Evolutionary conservation across 2,888 invertebrate species (phyloP), one percentile per base, ranked within the genome.

Genomic region (Ommatoiulus sabulosus): DNA sequence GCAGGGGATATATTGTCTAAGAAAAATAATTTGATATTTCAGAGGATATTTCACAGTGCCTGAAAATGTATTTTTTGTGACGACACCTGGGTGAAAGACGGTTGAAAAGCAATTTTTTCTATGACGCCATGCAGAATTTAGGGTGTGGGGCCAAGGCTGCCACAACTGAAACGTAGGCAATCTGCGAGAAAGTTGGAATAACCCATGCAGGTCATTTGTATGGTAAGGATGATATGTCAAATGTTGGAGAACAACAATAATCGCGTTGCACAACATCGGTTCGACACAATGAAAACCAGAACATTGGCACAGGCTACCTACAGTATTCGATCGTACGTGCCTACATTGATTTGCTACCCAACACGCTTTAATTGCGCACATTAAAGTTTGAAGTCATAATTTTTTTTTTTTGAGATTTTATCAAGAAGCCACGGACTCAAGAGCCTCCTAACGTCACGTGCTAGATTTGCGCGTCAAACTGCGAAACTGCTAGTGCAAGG

Each of bases 131-230:
- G n/a, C 6, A 8, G n/a, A n/a, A 63, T 63, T 63, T 63, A 52
- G n/a, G n/a, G 63, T n/a, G 63, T 63, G n/a, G 63, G 63, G 63
- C 63, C 63, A 63, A 63, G 63, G 63, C 63, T 63, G 7, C n/a
- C n/a, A 63, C 63, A 17, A 63, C 7, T 63, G 63, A 63, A 6
- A 63, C n/a, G 7, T n/a, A n/a, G 63, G n/a, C n/a, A 20, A 20
- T 3, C 4, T 12, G n/a, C n/a, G n/a, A n/a, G n/a, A 63, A 63
- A n/a, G 17, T 63, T 63, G 63, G n/a, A 63, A 63, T 63, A 63
- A 63, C 63, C 63, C 63, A 46, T 8, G 46, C 8, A 5, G 63
- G 17, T 63, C n/a, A 20, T 63, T n/a, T 63, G 63, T 52, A 63
- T 63, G 20, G 1, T 63, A 17, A 63, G 17, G 20, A 63, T n/a